phyloP scores from a whole-genome alignment of 2,113 vertebrate species.

The Sceloporus undulatus region DNA sequence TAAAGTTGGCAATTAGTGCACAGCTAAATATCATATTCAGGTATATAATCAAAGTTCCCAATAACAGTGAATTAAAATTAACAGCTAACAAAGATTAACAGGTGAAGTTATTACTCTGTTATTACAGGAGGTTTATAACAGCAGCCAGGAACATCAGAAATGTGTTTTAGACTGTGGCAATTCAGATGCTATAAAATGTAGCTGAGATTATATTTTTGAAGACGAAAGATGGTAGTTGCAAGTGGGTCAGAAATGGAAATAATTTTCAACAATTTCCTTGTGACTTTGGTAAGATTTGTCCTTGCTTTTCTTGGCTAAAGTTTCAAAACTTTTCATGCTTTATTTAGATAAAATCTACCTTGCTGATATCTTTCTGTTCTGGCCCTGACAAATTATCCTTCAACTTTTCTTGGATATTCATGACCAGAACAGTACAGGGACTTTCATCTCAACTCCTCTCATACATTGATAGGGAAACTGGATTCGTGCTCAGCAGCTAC shows the following conservation, averaged over 20 bases:
- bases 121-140: neutral
- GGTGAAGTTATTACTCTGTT: neutral
- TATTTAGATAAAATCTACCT: neutral
- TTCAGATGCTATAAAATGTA: neutral
- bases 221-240: neutral
- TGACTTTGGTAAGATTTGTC: neutral
- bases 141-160: neutral
- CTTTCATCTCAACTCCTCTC: no score
- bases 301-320: neutral
- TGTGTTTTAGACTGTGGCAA: neutral
- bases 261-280: neutral
- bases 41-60: neutral
- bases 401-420: neutral
- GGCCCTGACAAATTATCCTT: neutral
- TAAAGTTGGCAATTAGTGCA: neutral
- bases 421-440: neutral
- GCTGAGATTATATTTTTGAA: neutral
- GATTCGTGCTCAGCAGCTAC: neutral
- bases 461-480: neutral
- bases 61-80: slow-evolving; percentile 18
- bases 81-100: neutral
- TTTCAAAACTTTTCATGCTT: neutral
- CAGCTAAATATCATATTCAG: neutral
- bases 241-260: neutral
- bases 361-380: neutral